These are phyloP conservation scores for Pilophorus perplexus DNA, from an alignment of 2,888 invertebrate genomes.

Conservation along the genomic window DNA sequence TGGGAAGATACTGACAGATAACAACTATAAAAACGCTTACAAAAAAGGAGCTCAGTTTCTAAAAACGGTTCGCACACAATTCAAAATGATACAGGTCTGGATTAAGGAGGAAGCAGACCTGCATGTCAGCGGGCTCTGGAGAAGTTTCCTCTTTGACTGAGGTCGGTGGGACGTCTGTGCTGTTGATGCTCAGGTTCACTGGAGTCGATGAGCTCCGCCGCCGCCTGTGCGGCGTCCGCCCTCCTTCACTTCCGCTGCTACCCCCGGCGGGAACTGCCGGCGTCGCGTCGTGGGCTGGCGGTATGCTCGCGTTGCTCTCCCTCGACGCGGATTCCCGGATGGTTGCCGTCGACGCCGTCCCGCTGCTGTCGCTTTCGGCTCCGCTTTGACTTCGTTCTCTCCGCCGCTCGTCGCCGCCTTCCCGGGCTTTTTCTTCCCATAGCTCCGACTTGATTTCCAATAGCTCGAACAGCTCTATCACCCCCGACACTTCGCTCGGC, in stretches of 20 bases:
- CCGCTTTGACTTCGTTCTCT: constrained; percentile 37
- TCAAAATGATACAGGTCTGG: too few species aligned
- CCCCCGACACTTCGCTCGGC: constrained; percentile 76
- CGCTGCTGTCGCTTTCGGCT: constrained; percentile 37
- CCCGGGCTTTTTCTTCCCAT: constrained; percentile 49
- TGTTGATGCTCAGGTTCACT: constrained; percentile 67
- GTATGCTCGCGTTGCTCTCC: constrained; percentile 6
- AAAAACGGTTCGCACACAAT: too few species aligned
- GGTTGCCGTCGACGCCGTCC: constrained; percentile 25
- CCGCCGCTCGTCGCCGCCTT: constrained; percentile 41
- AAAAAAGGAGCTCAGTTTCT: too few species aligned
- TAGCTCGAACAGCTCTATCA: constrained; percentile 78
- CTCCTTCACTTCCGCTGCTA: constrained; percentile 38
- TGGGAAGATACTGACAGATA: too few species aligned
- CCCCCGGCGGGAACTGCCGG: constrained; percentile 1
- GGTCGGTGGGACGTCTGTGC: constrained; percentile 50
- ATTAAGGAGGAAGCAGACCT: constrained; percentile 4
- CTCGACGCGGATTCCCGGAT: constrained; percentile 23
- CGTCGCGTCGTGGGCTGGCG: constrained; percentile 23
- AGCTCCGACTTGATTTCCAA: constrained; percentile 79
- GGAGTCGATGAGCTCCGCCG: constrained; percentile 73
- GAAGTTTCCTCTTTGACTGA: constrained; percentile 41
- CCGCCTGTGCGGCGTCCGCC: constrained; percentile 43
- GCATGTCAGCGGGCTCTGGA: constrained; percentile 23
- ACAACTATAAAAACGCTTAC: too few species aligned